These are phyloP conservation scores for Nymphicus hollandicus DNA, from an alignment of 2,113 vertebrate genomes.

Conservation along the genomic window DNA sequence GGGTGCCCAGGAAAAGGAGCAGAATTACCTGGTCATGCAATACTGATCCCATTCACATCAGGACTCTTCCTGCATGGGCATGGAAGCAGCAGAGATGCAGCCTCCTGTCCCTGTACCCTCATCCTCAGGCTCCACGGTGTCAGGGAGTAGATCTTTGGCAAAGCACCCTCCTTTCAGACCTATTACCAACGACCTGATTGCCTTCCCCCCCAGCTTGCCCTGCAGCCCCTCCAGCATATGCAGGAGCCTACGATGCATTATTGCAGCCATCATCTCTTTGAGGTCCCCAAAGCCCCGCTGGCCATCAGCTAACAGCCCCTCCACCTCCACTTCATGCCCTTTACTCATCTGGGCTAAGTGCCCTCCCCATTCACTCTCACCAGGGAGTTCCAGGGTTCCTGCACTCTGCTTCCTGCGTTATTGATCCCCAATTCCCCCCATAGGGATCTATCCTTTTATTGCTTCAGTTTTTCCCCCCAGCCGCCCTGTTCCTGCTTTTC, in stretches of 20 bases:
- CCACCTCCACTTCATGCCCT: background rate
- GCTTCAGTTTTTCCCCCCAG: background rate
- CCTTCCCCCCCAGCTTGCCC: background rate
- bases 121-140: accelerated
- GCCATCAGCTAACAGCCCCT: background rate
- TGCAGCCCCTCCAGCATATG: background rate
- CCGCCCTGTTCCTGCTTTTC: background rate
- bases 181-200: background rate
- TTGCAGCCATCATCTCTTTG: background rate
- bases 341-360: background rate
- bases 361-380: background rate
- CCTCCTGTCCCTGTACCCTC: accelerated
- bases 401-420: background rate
- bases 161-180: background rate
- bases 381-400: background rate
- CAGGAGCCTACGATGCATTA: background rate
- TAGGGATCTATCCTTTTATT: background rate
- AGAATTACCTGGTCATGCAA: accelerated
- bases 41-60: background rate
- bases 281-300: background rate
- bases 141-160: background rate
- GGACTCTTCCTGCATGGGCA: background rate
- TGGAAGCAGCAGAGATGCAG: background rate
- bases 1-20: background rate
- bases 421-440: background rate